Percentiles rank a stretch among this genome's conserved stretches.
These are phyloP conservation scores for Hypothenemus hampei DNA, from an alignment of 1,140 invertebrate species.

Conservation along the genomic window DNA sequence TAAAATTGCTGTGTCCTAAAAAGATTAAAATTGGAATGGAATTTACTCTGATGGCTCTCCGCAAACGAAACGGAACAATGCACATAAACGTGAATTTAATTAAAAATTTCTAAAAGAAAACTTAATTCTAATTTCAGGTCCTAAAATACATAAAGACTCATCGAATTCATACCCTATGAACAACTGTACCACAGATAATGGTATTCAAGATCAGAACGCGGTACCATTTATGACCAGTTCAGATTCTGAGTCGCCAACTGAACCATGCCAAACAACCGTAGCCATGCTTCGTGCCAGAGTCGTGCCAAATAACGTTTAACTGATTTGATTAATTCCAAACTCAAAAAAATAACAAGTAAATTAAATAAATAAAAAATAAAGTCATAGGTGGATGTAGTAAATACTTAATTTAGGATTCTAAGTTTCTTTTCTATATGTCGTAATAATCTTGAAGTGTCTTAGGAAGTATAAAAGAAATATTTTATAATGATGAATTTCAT, in stretches of 20 bases:
- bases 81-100: too few species aligned
- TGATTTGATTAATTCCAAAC: background rate
- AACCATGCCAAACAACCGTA: constrained; percentile 53
- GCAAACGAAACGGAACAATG: too few species aligned
- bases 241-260: constrained; percentile 58
- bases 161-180: constrained; percentile 3
- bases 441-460: constrained; percentile 17
- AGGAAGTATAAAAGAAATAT: constrained; percentile 19
- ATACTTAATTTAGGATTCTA: background rate
- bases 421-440: background rate
- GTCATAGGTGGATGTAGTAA: background rate
- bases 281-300: constrained; percentile 48
- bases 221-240: constrained; percentile 48
- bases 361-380: background rate
- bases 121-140: too few species aligned
- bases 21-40: too few species aligned
- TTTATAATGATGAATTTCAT: constrained; percentile 22
- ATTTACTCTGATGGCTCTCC: too few species aligned
- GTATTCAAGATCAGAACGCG: constrained; percentile 23
- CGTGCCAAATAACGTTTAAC: constrained; percentile 42
- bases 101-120: too few species aligned
- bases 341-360: background rate
- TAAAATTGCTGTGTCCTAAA: too few species aligned
- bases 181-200: constrained; percentile 6
- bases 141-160: too few species aligned